Conservation (phyloP, 2,113 vertebrate species). For the Deroptyus accipitrinus region DNA sequence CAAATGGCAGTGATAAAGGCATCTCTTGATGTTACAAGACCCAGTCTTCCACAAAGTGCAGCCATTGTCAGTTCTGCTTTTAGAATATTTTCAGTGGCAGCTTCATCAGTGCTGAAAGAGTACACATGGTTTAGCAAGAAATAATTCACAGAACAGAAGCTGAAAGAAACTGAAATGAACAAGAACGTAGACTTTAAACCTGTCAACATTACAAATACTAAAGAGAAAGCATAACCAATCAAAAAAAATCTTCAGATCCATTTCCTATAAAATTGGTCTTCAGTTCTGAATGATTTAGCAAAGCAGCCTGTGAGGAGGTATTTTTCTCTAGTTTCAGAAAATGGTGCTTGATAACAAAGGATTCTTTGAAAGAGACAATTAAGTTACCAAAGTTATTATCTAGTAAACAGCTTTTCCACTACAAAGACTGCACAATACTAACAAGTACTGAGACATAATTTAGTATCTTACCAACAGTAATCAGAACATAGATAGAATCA, state of each 20-base stretch:
- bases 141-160: not conserved
- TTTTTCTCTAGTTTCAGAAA: not conserved
- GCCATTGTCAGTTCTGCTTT: conserved; percentile 97
- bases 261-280: not conserved
- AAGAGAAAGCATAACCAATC: not conserved
- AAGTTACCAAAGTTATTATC: not conserved
- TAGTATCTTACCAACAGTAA: not conserved
- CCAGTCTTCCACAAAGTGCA: conserved; percentile 90
- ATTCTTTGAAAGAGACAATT: not conserved
- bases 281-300: not conserved
- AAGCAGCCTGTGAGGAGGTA: not conserved
- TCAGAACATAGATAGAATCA: not conserved
- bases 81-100: conserved; percentile 96
- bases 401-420: not conserved
- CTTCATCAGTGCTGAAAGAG: conserved; percentile 90
- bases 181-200: not conserved
- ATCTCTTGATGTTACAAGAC: conserved; percentile 94
- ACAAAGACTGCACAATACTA: not conserved
- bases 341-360: not conserved
- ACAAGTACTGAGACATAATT: not conserved
- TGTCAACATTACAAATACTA: not conserved
- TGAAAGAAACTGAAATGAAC: not conserved
- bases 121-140: conserved; percentile 12
- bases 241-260: conserved; percentile 11
- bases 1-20: conserved; percentile 99